Base-by-base conservation (phyloP, 2,797 vertebrate genomes). In the Moxostoma hubbsi region DNA sequence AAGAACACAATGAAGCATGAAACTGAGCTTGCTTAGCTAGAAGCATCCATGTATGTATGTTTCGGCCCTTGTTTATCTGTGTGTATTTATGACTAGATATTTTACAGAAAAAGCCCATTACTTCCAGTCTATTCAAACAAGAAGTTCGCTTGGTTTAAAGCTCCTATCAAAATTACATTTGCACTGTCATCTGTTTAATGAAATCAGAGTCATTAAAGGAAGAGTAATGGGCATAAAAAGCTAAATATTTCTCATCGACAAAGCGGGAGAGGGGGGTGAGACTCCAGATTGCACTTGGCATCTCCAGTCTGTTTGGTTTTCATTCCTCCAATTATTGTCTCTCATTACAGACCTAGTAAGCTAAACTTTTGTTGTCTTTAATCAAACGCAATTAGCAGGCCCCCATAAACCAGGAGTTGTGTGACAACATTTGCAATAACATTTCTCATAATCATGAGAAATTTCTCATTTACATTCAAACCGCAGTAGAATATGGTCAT, bases 221-320 rank as follows among this genome's bases (percentile, higher is more conserved):
- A 57, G 54, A 58, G 53, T 72, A 82, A 54, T 13, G 65, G 71
- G 50, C 59, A 72, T 79, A 50, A 72, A 65, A 65, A 64, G 51
- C 24, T 55, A 71, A 65, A 71, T 71, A 79, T 79, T 66, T 69
- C n/a, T 77, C 47, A n/a, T 5, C n/a, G 72, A 58, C 67, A 77
- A 47, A 62, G 58, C 54, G 62, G 15, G n/a, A 63, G 57, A 18
- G 74, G 6, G 54, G 45, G 45, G 12, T 49, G 45, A 79, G 50
- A 50, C 68, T 79, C 68, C 76, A 79, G 76, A 64, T 79, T 79
- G 77, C 55, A 61, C 11, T 71, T 65, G 12, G 53, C 16, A 16
- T 64, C 59, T 69, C 50, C 57, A 79, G 68, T 57, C 59, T 70
- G 61, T 62, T 50, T 16, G 65, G 24, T 24, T 51, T 58, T 51